These are phyloP conservation scores for Etheostoma nigrum DNA, from an alignment of 2,797 vertebrate genomes.

Conservation along the genomic window DNA sequence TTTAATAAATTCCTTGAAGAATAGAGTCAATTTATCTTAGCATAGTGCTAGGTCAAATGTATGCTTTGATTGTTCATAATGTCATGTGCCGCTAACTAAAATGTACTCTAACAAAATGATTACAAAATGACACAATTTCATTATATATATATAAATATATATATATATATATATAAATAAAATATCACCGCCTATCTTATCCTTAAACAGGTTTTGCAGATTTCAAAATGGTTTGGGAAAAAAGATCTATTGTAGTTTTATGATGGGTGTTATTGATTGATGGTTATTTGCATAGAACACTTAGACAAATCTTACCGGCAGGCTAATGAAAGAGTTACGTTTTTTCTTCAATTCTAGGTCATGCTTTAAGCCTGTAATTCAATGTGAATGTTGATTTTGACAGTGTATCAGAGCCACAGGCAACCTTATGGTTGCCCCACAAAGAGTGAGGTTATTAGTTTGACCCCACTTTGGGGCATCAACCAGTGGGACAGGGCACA, in stretches of 20 bases:
- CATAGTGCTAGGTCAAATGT: background rate
- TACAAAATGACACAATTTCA: too few relatives aligned
- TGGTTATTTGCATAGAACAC: constrained; percentile 2
- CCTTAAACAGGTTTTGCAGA: background rate
- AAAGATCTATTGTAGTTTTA: background rate
- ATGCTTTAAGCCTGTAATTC: constrained; percentile 40
- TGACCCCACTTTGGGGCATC: constrained; percentile 70
- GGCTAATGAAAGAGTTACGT: constrained; percentile 33
- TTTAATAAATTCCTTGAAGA: background rate
- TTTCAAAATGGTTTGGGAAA: background rate
- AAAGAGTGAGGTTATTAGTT: constrained; percentile 62
- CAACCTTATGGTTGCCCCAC: constrained; percentile 49
- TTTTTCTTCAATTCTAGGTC: constrained; percentile 22
- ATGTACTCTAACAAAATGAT: background rate
- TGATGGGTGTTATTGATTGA: background rate
- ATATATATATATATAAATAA: too few relatives aligned
- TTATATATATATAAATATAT: too few relatives aligned
- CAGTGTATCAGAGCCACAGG: constrained; percentile 57
- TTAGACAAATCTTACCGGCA: constrained; percentile 24
- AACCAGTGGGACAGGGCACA: constrained; percentile 56
- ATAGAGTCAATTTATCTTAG: constrained; percentile 17
- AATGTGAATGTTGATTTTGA: constrained; percentile 53
- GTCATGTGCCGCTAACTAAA: background rate
- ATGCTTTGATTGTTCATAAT: background rate
- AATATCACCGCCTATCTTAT: background rate